Conservation (phyloP, 2,113 vertebrate genomes). For the Antigone vipio region DNA sequence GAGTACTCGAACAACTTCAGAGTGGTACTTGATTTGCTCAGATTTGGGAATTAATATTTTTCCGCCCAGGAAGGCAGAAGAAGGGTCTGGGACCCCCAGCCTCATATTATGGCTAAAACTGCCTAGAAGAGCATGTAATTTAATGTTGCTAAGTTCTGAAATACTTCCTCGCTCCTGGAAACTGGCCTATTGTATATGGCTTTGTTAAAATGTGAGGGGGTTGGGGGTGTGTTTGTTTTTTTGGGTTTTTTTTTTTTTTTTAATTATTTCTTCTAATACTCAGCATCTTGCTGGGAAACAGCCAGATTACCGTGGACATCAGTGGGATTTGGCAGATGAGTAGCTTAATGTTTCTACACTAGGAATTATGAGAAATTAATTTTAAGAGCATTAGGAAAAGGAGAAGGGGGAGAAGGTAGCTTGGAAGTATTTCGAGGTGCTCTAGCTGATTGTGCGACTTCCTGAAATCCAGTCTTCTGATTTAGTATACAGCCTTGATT, state of each 20-base stretch:
- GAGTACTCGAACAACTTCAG: neutral
- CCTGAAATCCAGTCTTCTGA: neutral
- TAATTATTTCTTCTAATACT: neutral
- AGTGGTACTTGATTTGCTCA: neutral
- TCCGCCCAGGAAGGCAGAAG: neutral
- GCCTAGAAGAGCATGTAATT: neutral
- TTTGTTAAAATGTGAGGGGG: neutral
- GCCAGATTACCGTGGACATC: neutral
- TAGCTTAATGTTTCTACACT: neutral
- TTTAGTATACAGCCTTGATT: neutral
- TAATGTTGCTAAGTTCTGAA: neutral
- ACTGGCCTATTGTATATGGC: neutral
- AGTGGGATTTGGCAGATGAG: neutral
- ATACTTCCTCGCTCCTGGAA: neutral
- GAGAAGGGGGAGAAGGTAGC: neutral
- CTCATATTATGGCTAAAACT: neutral
- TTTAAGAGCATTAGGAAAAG: neutral
- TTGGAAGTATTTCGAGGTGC: neutral
- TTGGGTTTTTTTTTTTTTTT: neutral
- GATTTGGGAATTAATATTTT: neutral
- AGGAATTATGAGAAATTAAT: neutral
- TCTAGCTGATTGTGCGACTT: neutral
- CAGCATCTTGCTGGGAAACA: neutral
- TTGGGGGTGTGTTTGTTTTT: too few relatives aligned
- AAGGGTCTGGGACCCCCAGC: neutral